Evolutionary conservation across 2,113 vertebrate genomes (phyloP), one percentile per base, ranked within the genome.

Genomic region (Thomomys bottae): DNA sequence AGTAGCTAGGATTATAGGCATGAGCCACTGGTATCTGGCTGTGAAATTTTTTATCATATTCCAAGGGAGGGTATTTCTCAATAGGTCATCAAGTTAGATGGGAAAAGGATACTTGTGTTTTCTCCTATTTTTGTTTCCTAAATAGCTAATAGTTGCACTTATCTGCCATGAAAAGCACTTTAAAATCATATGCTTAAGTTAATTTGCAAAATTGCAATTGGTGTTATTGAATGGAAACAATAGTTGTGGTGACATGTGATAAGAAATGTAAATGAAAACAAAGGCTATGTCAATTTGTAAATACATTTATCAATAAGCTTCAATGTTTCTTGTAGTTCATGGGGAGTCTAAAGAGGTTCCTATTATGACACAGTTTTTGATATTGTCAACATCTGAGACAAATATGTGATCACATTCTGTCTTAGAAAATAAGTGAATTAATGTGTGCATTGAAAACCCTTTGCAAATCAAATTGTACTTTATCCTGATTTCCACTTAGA

Each of bases 221-320:
- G 66, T 84, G 11, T 80, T 75, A 84, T 2, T 67, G 64, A 89
- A 92, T 0, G 71, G 64, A 84, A 92, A 77, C 81, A 87, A 78
- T 59, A 84, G 80, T 87, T 81, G n/a, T 36, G 30, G 75, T 82
- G 84, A 73, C 49, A 95, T 81, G 59, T 15, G 38, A 71, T 28
- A 61, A 80, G 40, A 84, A 67, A 64, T 75, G 23, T 84, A 85
- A 96, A 93, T 36, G 73, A 67, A 93, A 84, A 86, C 66, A 49
- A 59, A 92, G 81, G 9, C 17, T 84, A 32, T 6, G 17, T 26
- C 28, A 18, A 54, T 77, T 20, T 71, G 45, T 2, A 34, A 84
- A 45, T 77, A 28, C 32, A 20, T 64, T 88, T 40, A 20, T n/a
- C 15, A 66, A 28, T 7, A 67, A 54, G 63, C n/a, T 80, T 34